A percentile compares a stretch with the other conserved stretches of the same genome.
Evolutionary conservation across 2,113 vertebrate genomes (phyloP).

Genomic region (Caloenas nicobarica): DNA sequence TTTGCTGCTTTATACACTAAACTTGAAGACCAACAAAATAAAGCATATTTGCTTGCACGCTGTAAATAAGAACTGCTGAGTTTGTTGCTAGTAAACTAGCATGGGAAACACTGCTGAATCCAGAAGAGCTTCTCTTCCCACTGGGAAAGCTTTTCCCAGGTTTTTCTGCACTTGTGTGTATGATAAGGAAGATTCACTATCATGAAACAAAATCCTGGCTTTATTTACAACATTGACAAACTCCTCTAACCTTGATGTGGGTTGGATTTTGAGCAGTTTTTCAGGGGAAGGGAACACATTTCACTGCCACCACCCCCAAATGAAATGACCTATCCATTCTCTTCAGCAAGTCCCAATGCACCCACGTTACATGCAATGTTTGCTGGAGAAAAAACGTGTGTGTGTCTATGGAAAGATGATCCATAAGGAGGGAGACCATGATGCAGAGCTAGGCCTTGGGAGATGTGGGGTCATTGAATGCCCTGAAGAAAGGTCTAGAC

Average conservation of each 20-base stretch:
- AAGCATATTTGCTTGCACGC: neutral
- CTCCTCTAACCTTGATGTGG: neutral
- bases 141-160: neutral
- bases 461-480: neutral
- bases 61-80: neutral
- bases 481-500: neutral
- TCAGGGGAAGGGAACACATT: neutral
- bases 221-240: neutral
- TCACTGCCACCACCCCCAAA: neutral
- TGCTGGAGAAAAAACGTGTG: neutral
- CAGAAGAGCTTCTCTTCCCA: neutral
- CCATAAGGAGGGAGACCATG: neutral
- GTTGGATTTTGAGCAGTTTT: neutral
- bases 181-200: neutral
- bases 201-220: neutral
- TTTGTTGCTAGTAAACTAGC: neutral
- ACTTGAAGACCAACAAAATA: neutral
- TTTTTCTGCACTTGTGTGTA: neutral
- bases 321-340: neutral
- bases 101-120: neutral
- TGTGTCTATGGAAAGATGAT: neutral
- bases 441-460: neutral
- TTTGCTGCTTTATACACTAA: neutral
- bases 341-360: too few species aligned
- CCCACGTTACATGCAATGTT: fast-evolving